Percentiles rank a stretch among this genome's conserved stretches.
phyloP scores from a whole-genome alignment of 2,888 invertebrate species.

The Odontothrips loti region DNA sequence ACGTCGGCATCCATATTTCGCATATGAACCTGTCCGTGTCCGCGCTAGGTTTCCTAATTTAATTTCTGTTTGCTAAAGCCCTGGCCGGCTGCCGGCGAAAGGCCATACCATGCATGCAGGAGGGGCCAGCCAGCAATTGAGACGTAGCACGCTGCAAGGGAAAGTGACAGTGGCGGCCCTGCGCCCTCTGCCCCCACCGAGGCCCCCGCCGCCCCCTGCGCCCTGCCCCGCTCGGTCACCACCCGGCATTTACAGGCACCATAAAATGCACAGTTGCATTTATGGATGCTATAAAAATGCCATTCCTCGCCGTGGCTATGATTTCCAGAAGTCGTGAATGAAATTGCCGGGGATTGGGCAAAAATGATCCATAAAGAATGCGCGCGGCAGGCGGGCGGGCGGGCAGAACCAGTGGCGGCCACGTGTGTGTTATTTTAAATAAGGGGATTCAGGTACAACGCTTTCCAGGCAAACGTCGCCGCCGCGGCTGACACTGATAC shows the following conservation, averaged over 20 bases:
- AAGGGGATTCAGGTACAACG: no score
- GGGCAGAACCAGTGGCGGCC: background rate
- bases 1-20: no score
- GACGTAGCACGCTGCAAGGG: background rate
- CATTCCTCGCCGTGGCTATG: constrained; percentile 14
- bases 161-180: background rate
- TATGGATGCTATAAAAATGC: constrained; percentile 24
- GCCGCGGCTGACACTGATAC: no score
- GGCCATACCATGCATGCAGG: no score
- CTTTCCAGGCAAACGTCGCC: no score
- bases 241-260: constrained; percentile 15
- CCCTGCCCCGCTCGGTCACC: constrained; percentile 14
- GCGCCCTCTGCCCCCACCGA: background rate
- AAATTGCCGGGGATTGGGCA: constrained; percentile 19
- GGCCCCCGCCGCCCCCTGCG: background rate
- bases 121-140: no score
- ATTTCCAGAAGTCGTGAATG: constrained; percentile 24
- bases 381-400: background rate
- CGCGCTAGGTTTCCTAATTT: no score
- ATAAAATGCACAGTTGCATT: constrained; percentile 24
- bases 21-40: no score
- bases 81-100: no score
- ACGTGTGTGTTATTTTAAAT: background rate
- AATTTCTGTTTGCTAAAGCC: no score
- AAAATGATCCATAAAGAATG: constrained; percentile 22